Conservation (phyloP, 1,140 invertebrate genomes). For the Proctacanthus coquilletti region DNA sequence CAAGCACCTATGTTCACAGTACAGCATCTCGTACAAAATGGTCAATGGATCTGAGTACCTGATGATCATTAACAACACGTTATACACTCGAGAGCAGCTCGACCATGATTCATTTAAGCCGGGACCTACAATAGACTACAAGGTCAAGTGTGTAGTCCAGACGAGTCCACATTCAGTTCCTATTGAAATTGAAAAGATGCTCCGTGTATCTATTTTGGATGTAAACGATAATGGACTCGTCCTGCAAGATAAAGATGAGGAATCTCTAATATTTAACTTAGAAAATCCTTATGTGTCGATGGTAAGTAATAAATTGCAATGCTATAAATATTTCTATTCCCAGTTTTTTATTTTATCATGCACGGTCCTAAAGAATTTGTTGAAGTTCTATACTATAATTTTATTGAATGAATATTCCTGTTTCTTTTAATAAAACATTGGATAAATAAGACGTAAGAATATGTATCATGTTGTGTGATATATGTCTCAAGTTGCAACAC, state of each 20-base stretch:
- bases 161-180: slow-evolving; percentile 2
- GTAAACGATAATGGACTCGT: slow-evolving; percentile 25
- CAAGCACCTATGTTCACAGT: slow-evolving; percentile 17
- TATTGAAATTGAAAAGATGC: slow-evolving; percentile 12
- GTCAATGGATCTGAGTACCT: slow-evolving; percentile 15
- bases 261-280: slow-evolving; percentile 17
- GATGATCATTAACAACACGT: slow-evolving; percentile 15
- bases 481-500: too few species aligned
- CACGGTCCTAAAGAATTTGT: not conserved
- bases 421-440: too few species aligned
- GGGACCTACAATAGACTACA: slow-evolving; percentile 7
- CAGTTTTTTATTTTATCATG: not conserved
- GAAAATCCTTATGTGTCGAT: slow-evolving; percentile 22
- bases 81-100: slow-evolving; percentile 16
- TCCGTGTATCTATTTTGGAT: slow-evolving; percentile 20
- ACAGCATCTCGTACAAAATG: slow-evolving; percentile 14
- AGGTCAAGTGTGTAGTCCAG: slow-evolving; percentile 12
- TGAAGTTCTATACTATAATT: too few species aligned
- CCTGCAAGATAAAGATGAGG: slow-evolving; percentile 16
- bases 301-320: slow-evolving; percentile 13
- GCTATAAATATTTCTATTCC: not conserved
- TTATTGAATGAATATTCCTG: too few species aligned
- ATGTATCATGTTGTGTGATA: too few species aligned
- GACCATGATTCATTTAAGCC: slow-evolving; percentile 17
- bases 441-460: too few species aligned